Conservation (phyloP, 2,888 invertebrate genomes). For the Leptinotarsa tumamoca region DNA sequence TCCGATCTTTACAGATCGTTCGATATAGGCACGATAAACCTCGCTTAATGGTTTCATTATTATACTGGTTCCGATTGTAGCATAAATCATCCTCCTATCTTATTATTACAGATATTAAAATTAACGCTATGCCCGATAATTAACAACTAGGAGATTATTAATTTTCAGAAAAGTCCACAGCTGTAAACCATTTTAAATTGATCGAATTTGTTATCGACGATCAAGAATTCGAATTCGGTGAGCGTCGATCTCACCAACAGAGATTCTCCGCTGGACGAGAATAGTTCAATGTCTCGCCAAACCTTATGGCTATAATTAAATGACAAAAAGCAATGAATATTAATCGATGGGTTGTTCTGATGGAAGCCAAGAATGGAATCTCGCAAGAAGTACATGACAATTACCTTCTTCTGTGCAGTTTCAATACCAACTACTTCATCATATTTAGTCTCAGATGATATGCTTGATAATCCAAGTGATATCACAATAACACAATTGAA, state of each 20-base stretch:
- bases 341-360: conserved; percentile 16
- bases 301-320: conserved; percentile 25
- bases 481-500: not conserved
- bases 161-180: conserved; percentile 38
- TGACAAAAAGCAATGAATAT: conserved; percentile 25
- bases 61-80: conserved; percentile 57
- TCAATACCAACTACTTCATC: not conserved
- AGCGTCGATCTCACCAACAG: conserved; percentile 19
- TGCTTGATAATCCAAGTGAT: not conserved
- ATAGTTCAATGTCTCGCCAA: conserved; percentile 21
- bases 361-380: conserved; percentile 9
- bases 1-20: conserved; percentile 55
- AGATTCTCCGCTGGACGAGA: conserved; percentile 11
- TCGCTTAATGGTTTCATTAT: conserved; percentile 60
- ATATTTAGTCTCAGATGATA: not conserved
- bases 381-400: conserved; percentile 2
- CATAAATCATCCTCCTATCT: conserved; percentile 55
- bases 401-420: conserved; percentile 4
- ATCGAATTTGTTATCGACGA: conserved; percentile 36
- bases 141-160: conserved; percentile 45
- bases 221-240: conserved; percentile 29
- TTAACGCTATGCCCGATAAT: conserved; percentile 53
- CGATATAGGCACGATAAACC: conserved; percentile 58
- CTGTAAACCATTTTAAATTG: conserved; percentile 36
- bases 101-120: conserved; percentile 56